Conservation (phyloP, 2,888 invertebrate genomes). For the Pimpla rufipes region DNA sequence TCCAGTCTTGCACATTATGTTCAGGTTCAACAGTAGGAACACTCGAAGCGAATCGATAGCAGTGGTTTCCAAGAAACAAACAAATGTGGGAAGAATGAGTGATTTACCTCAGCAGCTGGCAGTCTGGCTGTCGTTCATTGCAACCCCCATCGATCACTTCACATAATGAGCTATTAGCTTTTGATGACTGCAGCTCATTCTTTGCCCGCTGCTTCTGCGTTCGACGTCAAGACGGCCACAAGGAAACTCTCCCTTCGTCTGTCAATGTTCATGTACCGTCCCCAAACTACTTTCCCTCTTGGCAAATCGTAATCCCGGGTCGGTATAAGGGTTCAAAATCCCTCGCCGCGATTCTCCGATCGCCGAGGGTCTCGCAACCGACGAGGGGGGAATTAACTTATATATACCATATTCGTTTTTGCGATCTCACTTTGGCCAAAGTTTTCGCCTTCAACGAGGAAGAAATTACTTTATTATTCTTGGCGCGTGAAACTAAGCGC, state of each 20-base stretch:
- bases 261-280: neutral
- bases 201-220: constrained; percentile 63
- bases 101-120: neutral
- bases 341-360: constrained; percentile 9
- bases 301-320: neutral
- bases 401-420: constrained; percentile 45
- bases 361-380: neutral
- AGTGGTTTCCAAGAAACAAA: constrained; percentile 6
- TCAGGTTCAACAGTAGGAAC: too few species aligned
- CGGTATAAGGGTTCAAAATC: constrained; percentile 14
- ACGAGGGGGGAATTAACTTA: constrained; percentile 11
- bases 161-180: neutral
- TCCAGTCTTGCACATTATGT: too few species aligned
- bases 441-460: constrained; percentile 37
- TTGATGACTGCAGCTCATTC: constrained; percentile 70
- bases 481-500: constrained; percentile 50
- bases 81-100: neutral
- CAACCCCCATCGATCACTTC: constrained; percentile 58
- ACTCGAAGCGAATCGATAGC: neutral
- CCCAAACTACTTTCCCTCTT: neutral
- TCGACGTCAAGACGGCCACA: constrained; percentile 70
- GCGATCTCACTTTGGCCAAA: constrained; percentile 41
- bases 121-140: constrained; percentile 21
- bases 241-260: constrained; percentile 4
- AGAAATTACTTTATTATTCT: constrained; percentile 63